Percentiles rank a stretch among this genome's conserved stretches.
phyloP scores from a whole-genome alignment of 2,888 invertebrate genomes.

The Lithosia quadra region DNA sequence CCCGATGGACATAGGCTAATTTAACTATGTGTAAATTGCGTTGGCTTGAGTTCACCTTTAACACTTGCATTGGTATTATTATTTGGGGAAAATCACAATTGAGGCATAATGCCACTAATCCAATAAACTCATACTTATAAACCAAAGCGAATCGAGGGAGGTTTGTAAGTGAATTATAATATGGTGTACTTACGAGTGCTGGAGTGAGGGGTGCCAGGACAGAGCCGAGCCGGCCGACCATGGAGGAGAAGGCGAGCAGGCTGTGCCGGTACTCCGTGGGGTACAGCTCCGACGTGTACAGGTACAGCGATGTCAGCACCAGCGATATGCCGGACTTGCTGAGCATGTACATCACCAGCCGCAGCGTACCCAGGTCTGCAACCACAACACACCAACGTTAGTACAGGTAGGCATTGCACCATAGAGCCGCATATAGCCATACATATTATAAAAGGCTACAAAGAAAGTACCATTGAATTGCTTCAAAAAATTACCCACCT shows the following conservation, averaged over 20 bases:
- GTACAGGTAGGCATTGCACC: too few species aligned
- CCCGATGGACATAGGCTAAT: too few species aligned
- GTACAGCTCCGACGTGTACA: conserved; percentile 91
- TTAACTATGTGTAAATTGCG: too few species aligned
- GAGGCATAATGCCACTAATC: too few species aligned
- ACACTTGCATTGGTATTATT: too few species aligned
- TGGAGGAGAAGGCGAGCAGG: conserved; percentile 90
- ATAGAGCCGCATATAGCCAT: too few species aligned
- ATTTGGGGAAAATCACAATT: too few species aligned
- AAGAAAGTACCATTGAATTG: too few species aligned
- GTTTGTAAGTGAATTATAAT: background rate
- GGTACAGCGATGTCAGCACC: conserved; percentile 88
- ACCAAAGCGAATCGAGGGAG: background rate
- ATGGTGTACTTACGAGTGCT: conserved; percentile 78
- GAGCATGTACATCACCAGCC: conserved; percentile 84
- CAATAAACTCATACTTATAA: background rate
- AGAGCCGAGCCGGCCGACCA: conserved; percentile 86
- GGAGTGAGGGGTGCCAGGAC: conserved; percentile 16
- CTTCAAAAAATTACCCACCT: conserved; percentile 61
- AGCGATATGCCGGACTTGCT: conserved; percentile 89
- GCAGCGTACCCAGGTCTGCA: conserved; percentile 66
- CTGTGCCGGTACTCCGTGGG: conserved; percentile 90
- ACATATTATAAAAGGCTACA: too few species aligned
- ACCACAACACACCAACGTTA: too few species aligned
- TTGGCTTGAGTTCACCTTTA: too few species aligned